Evolutionary conservation across 2,888 invertebrate genomes (phyloP).

Genomic region (Allacma fusca): DNA sequence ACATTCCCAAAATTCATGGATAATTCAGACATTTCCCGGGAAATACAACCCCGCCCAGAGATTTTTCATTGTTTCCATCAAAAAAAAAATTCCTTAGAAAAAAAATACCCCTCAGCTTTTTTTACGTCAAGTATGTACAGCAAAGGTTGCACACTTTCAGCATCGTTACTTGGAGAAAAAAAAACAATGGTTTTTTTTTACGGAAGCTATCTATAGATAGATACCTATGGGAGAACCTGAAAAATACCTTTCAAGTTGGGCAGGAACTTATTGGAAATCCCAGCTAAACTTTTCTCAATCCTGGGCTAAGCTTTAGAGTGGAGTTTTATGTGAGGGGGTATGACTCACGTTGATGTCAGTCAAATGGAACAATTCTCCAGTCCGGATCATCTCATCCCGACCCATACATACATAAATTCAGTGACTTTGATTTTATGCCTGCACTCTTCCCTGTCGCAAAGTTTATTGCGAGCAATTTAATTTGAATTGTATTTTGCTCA

Average conservation of each 20-base stretch:
- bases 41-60: not conserved
- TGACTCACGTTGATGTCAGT: conserved; percentile 4
- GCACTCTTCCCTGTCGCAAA: not conserved
- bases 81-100: not conserved
- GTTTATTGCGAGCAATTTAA: conserved; percentile 24
- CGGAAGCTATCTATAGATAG: no score
- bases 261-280: no score
- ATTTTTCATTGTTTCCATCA: conserved; percentile 12
- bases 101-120: no score
- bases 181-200: no score
- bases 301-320: not conserved
- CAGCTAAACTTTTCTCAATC: no score
- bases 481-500: conserved; percentile 14
- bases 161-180: no score
- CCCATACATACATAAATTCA: conserved; percentile 9
- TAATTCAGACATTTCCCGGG: conserved; percentile 11
- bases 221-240: no score
- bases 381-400: not conserved
- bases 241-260: no score
- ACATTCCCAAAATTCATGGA: conserved; percentile 17
- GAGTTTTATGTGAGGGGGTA: not conserved
- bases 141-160: no score
- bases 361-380: not conserved
- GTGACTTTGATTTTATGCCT: conserved; percentile 20
- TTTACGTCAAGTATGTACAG: no score